Percentiles rank a stretch among this genome's conserved stretches.
Conservation (phyloP, 2,888 invertebrate genomes). For the Philaethria dido region DNA sequence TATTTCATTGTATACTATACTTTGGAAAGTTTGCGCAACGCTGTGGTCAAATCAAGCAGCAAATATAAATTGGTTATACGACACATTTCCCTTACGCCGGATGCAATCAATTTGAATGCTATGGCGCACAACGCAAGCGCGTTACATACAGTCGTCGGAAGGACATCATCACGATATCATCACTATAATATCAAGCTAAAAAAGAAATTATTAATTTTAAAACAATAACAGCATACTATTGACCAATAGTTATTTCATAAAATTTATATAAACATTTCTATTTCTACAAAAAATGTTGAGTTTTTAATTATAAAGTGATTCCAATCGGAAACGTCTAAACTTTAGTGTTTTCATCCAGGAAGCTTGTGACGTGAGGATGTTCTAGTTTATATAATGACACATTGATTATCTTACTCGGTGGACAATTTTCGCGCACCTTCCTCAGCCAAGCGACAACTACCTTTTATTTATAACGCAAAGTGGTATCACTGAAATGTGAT, state of each 20-base stretch:
- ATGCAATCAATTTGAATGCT: constrained; percentile 79
- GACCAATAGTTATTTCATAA: not conserved
- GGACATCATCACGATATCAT: constrained; percentile 55
- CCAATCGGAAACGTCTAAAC: not conserved
- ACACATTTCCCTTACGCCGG: constrained; percentile 82
- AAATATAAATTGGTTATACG: constrained; percentile 81
- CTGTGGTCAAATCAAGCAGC: constrained; percentile 75
- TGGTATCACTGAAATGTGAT: constrained; percentile 81
- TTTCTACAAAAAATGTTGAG: not conserved
- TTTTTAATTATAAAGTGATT: constrained; percentile 15
- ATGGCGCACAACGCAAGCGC: constrained; percentile 63
- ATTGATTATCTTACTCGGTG: constrained; percentile 21
- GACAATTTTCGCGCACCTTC: constrained; percentile 13
- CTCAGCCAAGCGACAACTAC: not conserved
- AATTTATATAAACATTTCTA: not conserved
- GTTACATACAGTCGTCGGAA: constrained; percentile 63
- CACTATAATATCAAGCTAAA: constrained; percentile 40
- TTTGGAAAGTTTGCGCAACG: constrained; percentile 39
- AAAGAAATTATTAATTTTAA: constrained; percentile 6
- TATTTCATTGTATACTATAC: constrained; percentile 6
- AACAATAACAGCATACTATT: not conserved
- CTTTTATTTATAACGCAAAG: constrained; percentile 43
- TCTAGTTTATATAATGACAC: constrained; percentile 24
- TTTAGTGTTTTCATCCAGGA: constrained; percentile 24
- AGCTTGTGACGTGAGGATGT: constrained; percentile 23